Percentiles rank a stretch among this genome's conserved stretches.
These are phyloP conservation scores for Calameuta idolon DNA, from an alignment of 2,888 invertebrate species.

Conservation along the genomic window DNA sequence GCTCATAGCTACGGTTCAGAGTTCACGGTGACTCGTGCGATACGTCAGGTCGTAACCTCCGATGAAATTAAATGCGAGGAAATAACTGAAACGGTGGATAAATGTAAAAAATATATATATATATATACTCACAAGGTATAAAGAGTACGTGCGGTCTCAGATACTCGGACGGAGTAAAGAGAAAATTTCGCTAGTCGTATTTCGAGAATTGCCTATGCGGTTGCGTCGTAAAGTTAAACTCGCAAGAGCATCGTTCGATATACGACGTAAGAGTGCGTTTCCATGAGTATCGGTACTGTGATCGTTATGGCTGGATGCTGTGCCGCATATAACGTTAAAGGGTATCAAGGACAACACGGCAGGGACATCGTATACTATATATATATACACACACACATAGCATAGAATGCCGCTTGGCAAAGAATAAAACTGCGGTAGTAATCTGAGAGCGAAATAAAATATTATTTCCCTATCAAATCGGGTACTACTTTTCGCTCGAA, in stretches of 20 bases:
- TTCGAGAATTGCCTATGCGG: constrained; percentile 14
- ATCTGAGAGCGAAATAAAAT: constrained; percentile 59
- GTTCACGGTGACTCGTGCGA: background rate
- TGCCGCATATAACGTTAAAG: background rate
- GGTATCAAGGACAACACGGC: background rate
- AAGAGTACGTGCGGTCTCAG: background rate
- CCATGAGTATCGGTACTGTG: background rate
- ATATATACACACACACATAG: background rate
- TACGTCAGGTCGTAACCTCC: background rate
- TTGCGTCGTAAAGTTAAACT: constrained; percentile 33
- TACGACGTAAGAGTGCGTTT: constrained; percentile 13
- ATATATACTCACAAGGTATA: background rate
- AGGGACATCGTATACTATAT: background rate
- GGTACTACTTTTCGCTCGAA: constrained; percentile 54
- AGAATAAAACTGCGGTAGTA: constrained; percentile 48
- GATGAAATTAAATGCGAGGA: background rate
- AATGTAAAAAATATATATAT: background rate
- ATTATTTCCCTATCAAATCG: constrained; percentile 62
- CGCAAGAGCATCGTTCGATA: constrained; percentile 14
- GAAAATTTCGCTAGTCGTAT: background rate
- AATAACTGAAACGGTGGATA: background rate
- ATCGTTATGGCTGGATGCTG: background rate
- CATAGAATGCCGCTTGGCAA: constrained; percentile 35
- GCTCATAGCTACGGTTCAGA: background rate
- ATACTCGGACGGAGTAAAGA: background rate